Evolutionary conservation across 2,113 vertebrate genomes (phyloP).

Genomic region (Pyxicephalus adspersus): DNA sequence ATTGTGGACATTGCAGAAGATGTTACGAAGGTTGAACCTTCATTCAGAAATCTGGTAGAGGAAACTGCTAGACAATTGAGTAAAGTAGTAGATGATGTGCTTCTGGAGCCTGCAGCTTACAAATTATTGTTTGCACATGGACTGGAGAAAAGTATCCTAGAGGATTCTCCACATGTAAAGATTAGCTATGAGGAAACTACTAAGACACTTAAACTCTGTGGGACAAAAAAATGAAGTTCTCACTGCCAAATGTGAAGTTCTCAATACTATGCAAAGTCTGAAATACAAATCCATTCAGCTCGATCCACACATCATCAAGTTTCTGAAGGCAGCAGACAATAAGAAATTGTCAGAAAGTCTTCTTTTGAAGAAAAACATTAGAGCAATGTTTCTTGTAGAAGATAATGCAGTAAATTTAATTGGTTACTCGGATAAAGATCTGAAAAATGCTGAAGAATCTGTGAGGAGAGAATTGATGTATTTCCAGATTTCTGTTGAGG

Average conservation of each 20-base stretch:
- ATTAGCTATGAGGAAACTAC: constrained; percentile 61
- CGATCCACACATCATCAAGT: constrained; percentile 65
- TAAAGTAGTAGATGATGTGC: constrained; percentile 63
- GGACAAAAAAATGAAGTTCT: constrained; percentile 73
- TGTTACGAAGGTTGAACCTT: constrained; percentile 62
- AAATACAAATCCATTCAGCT: constrained; percentile 60
- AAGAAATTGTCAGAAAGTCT: constrained; percentile 68
- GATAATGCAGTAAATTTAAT: constrained; percentile 63
- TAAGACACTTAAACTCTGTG: constrained; percentile 68
- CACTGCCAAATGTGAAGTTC: constrained; percentile 69
- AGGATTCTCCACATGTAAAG: constrained; percentile 68
- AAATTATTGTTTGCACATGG: constrained; percentile 66
- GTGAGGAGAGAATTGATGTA: constrained; percentile 66
- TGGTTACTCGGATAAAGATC: constrained; percentile 60
- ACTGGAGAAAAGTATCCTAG: constrained; percentile 60
- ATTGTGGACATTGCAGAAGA: constrained; percentile 72
- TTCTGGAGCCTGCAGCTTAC: constrained; percentile 64
- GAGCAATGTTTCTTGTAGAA: constrained; percentile 71
- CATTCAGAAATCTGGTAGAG: constrained; percentile 60
- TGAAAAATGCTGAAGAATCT: constrained; percentile 73
- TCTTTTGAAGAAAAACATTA: constrained; percentile 71
- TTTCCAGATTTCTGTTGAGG: constrained; percentile 64
- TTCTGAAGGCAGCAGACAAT: constrained; percentile 67
- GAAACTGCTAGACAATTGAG: constrained; percentile 47
- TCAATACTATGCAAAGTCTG: constrained; percentile 64